Evolutionary conservation across 2,113 vertebrate genomes (phyloP), one percentile per base, ranked within the genome.

Genomic region (Antechinus flavipes): DNA sequence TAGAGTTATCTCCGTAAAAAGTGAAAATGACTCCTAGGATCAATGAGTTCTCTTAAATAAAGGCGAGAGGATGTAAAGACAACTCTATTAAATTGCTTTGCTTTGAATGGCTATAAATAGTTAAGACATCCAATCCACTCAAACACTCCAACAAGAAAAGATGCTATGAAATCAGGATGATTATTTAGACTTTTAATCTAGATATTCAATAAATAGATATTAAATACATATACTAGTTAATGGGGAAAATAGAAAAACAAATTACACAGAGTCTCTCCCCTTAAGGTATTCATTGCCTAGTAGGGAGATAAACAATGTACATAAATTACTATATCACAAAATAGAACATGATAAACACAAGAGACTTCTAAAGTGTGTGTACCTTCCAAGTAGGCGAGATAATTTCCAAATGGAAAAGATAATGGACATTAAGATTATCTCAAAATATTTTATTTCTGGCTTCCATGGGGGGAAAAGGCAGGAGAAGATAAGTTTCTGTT

Each of bases 11-110:
- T 90, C 94, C 92, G 90, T 42, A 92, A 54, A 94, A 91, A 55
- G n/a, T 55, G 58, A 91, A 95, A 89, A 54, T 56, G 58, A 89
- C 53, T 0, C 61, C 89, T 16, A 27, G n/a, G 22, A 91, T 95
- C 47, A 35, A 25, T 54, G 47, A 93, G 30, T n/a, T 89, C 90
- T 97, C 90, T 90, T n/a, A 91, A 94, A 47, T 95, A 95, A 55
- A 94, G 94, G 46, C 94, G 54, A 5, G 94, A 68, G 76, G 54
- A 54, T 89, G 95, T 95, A 11, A 96, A 92, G 16, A 91, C 23
- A 91, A 26, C 95, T 93, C 8, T 27, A 42, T 91, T 68, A 26
- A 14, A 68, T 16, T 42, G 93, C 91, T 93, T 91, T 68, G 91
- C 11, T 47, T 76, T 91, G 1, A 27, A 90, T 89, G 35, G 11